These are phyloP conservation scores for Hydrochoerus hydrochaeris DNA, from an alignment of 2,113 vertebrate genomes.

Conservation along the genomic window DNA sequence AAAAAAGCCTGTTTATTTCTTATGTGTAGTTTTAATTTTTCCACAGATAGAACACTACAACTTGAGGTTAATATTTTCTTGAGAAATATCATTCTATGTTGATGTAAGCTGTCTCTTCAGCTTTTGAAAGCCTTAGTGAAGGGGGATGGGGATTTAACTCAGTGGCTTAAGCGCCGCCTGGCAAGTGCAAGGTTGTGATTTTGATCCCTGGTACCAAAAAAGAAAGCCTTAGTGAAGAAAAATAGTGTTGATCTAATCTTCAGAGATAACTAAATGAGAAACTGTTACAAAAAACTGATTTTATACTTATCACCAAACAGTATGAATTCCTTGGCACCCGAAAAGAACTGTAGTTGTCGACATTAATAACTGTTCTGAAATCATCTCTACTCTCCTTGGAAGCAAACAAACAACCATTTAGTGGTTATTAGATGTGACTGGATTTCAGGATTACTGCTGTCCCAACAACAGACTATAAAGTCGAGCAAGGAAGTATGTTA, in stretches of 20 bases:
- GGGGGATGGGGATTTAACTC: no score
- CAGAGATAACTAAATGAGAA: background rate
- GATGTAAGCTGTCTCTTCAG: background rate
- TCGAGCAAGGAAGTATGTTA: background rate
- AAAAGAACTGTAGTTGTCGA: background rate
- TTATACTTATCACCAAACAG: background rate
- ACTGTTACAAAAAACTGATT: background rate
- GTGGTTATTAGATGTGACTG: background rate
- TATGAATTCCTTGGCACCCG: background rate
- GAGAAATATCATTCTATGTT: conserved; percentile 1
- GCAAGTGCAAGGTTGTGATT: no score
- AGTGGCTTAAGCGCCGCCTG: no score
- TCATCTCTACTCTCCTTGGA: background rate
- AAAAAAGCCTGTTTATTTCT: background rate
- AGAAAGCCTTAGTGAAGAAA: background rate
- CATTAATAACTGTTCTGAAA: conserved; percentile 20
- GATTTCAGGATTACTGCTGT: background rate
- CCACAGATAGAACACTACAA: background rate
- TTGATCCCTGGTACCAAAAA: no score
- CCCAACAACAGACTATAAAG: background rate
- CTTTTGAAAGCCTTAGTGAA: background rate
- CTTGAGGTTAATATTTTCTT: conserved; percentile 31
- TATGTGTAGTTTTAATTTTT: background rate
- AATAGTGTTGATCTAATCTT: background rate
- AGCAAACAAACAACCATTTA: background rate